Percentiles rank a stretch among this genome's conserved stretches.
Evolutionary conservation across 2,888 invertebrate species (phyloP).

Genomic region (Heteromurus nitidus): DNA sequence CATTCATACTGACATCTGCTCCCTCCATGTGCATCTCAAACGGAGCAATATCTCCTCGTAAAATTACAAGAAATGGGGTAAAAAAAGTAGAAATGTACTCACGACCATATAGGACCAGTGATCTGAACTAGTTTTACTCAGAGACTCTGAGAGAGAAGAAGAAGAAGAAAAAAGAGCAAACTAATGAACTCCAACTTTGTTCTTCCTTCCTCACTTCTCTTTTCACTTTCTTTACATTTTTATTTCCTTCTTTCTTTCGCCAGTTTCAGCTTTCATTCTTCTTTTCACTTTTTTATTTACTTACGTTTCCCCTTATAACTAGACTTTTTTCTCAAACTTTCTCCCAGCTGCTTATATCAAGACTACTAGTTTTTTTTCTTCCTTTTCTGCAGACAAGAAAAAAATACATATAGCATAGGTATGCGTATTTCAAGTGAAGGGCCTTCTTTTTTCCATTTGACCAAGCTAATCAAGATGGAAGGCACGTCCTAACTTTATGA

Average conservation of each 20-base stretch:
- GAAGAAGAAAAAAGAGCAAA: slow-evolving; percentile 36
- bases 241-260: slow-evolving; percentile 13
- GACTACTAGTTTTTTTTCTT: neutral
- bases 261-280: slow-evolving; percentile 44
- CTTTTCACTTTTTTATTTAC: slow-evolving; percentile 47
- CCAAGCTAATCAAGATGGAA: slow-evolving; percentile 65
- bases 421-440: neutral
- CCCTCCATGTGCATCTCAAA: too few relatives aligned
- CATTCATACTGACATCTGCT: too few relatives aligned
- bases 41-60: too few relatives aligned
- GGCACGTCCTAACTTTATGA: slow-evolving; percentile 71
- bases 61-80: slow-evolving; percentile 10
- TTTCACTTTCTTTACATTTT: slow-evolving; percentile 20
- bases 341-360: too few relatives aligned
- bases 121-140: slow-evolving; percentile 53
- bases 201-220: slow-evolving; percentile 35
- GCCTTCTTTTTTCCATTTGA: slow-evolving; percentile 17
- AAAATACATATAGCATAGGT: neutral
- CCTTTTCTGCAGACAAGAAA: neutral
- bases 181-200: slow-evolving; percentile 61
- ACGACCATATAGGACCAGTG: too few relatives aligned
- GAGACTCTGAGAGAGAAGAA: slow-evolving; percentile 42
- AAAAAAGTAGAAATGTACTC: neutral
- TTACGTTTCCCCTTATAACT: slow-evolving; percentile 35
- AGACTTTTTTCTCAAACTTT: slow-evolving; percentile 28